Base-by-base conservation (phyloP, 2,888 invertebrate genomes). In the Lathronympha strigana region DNA sequence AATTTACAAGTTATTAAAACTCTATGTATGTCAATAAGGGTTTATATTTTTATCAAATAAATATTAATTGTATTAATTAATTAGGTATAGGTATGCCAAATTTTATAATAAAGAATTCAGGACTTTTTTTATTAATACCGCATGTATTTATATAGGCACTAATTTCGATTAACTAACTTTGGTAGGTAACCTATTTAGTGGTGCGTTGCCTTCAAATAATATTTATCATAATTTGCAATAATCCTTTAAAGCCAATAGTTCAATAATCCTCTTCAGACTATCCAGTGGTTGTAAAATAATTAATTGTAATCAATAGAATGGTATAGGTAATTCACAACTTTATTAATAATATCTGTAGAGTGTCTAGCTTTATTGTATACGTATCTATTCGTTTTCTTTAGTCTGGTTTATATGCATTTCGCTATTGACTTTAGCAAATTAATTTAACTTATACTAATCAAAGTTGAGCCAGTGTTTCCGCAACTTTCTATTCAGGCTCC, bases 391-490 rank as follows among this genome's bases (percentile, higher is more conserved):
- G 28, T 61, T 54, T 47, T 66, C 66, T 66, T 49, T 54, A 61
- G 47, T 66, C 54, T 69, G 66, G 70, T 76, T 73, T 80, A 78
- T 82, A 81, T 81, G 79, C 78, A 81, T 82, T 81, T 75, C 68
- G 70, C 70, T 71, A 83, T 78, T 79, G 79, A 76, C 76, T 77
- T 78, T 75, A 76, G 78, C 76, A 82, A 83, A 84, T 85, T 82
- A 83, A 85, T 66, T 66, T 84, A 83, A 80, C 82, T 76, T 75
- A 76, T 84, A 86, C 83, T 85, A 86, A 86, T 84, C 84, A 83
- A 86, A 86, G 83, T 86, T 83, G 75, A 77, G 80, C 79, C 76
- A 72, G 78, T 77, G 79, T 81, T 77, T 75, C 77, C 73, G 73
- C 72, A 75, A 74, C 77, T 76, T 68, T 67, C 71, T 70, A 72